Evolutionary conservation across 1,140 invertebrate species (phyloP), one percentile per base, ranked within the genome.

Genomic region (Papilio polyxenes): DNA sequence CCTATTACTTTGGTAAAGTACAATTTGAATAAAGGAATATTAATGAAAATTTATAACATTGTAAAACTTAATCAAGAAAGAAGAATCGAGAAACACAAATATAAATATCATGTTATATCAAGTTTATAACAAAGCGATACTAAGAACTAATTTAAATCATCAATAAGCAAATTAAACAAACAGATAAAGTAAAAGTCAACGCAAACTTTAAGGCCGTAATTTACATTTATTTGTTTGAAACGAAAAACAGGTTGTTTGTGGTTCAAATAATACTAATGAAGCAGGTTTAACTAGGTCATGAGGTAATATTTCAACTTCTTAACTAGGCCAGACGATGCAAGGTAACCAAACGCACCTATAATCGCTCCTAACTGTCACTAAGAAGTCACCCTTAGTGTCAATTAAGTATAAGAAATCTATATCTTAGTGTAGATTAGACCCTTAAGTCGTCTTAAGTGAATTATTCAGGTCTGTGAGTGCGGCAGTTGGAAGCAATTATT

Each of bases 171-270:
- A 31, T 37, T 31, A 31, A 11, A 31, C 31, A 59, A 37, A 13
- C 23, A 17, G 17, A 31, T 13, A 65, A 23, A 31, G 56, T 65
- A 65, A 65, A 31, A 65, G 20, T 65, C 62, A 20, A 11, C 62
- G 11, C 23, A 3, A 23, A 11, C 62, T 65, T 65, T 65, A 40
- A 37, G 11, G 3, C 65, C 13, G 1, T 37, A 37, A 59, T 59
- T 72, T 37, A 72, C 65, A 40, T 37, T 72, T 4, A 72, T 72
- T 72, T 65, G 62, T 72, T 72, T 37, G 23, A 37, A 37, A 10
- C 65, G 53, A 72, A 72, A 72, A 72, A 72, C 65, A 72, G 31
- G 65, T 72, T 72, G 65, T 72, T 72, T 37, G 31, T 37, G 23
- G 31, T 37, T 31, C 65, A 72, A 72, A 72, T 72, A 72, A 72